Evolutionary conservation across 1,140 invertebrate genomes (phyloP), one percentile per base, ranked within the genome.

Genomic region (Bombus ignitus): DNA sequence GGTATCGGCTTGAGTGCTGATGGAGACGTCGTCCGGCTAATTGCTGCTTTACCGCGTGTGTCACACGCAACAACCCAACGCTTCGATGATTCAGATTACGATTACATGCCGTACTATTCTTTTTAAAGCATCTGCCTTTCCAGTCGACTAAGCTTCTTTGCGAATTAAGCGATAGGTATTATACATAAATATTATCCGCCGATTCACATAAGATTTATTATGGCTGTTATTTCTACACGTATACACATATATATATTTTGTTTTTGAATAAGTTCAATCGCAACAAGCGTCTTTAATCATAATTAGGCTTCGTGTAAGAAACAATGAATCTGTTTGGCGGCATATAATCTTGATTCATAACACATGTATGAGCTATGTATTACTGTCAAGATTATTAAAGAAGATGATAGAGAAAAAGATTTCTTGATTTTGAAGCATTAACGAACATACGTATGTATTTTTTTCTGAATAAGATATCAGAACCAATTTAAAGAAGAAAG

Each of bases 11-110:
- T 59, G 87, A 88, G 89, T 75, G 89, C 86, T 78, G 89, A 91
- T 90, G 89, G 84, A 90, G 89, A 91, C 87, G 89, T 90, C 84
- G 89, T 75, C 72, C 66, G 65, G 81, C 87, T 91, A 91, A 91
- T 91, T 91, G 81, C 89, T 42, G 83, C 44, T 83, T 90, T 88
- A 22, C 83, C 72, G n/a, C 68, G 35, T 44, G 81, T 81, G 81
- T 86, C 87, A 89, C 87, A 39, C 66, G 44, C 87, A 83, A 66
- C 66, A 75, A 37, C 62, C 39, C 25, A 59, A n/a, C 53, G 87
- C 57, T 59, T 70, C 65, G 75, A 78, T 68, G 77, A 70, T 86
- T 89, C 83, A n/a, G 66, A 85, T 88, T 89, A 83, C 74, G 82
- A 79, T 72, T 78, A 81, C 81, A 13, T 1, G 47, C 37, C 12